phyloP scores from a whole-genome alignment of 2,797 vertebrate genomes.

The Hippocampus kuda region DNA sequence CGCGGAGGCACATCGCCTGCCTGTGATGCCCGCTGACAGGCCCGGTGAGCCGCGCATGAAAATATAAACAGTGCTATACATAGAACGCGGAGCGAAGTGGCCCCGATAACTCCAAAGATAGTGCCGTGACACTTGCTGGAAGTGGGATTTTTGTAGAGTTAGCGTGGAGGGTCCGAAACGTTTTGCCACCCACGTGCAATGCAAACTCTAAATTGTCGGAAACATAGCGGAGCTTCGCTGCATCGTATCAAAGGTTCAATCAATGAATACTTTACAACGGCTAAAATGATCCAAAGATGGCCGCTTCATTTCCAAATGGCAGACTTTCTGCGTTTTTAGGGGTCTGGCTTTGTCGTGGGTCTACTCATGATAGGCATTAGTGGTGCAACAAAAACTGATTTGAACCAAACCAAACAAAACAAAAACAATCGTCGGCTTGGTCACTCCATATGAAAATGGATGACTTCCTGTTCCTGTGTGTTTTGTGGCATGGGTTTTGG shows the following conservation, averaged over 20 bases:
- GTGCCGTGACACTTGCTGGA: neutral
- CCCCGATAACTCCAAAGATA: neutral
- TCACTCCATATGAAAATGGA: no score
- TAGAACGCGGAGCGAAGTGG: neutral
- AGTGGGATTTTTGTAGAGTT: neutral
- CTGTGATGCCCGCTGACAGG: conserved; percentile 43
- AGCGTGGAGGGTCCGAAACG: neutral
- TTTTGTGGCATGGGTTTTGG: no score
- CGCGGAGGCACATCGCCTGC: conserved; percentile 15
- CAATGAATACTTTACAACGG: neutral
- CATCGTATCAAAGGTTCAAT: neutral
- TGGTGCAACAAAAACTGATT: no score
- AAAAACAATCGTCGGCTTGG: no score
- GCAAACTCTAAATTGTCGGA: neutral
- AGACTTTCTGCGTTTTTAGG: no score
- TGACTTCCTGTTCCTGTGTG: no score
- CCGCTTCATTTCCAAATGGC: neutral
- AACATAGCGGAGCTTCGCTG: neutral
- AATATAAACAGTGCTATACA: conserved; percentile 38
- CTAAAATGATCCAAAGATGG: no score
- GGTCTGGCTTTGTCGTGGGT: no score
- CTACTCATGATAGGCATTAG: no score
- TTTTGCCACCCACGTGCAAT: neutral
- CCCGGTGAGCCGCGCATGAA: conserved; percentile 34
- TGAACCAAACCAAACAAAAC: no score